Base-by-base conservation (phyloP, 2,113 vertebrate genomes). In the Microcebus lehilahytsara region DNA sequence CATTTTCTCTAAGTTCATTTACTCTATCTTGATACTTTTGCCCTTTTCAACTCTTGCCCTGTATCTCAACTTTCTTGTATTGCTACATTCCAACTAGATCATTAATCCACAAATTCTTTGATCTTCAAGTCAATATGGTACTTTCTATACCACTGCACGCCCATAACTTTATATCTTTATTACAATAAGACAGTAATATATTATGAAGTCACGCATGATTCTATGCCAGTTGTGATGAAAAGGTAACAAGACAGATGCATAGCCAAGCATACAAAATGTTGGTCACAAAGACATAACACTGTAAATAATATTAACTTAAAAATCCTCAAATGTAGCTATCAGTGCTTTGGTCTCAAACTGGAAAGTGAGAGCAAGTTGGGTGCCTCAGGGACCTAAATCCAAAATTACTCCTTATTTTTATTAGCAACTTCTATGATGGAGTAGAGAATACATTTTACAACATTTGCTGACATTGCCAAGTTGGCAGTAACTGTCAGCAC, bases 361-460 rank as follows among this genome's bases (percentile, higher is more conserved):
- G 22, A 85, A 74, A 95, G 30, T 89, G 16, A 91, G 20, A 83
- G 19, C 6, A 96, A 81, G 53, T 49, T 89, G n/a, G n/a, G 37
- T 53, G 9, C 16, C 25, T 64, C 53, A 86, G 53, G 12, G 37
- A 27, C 9, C 20, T 62, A 75, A 71, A 91, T 84, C 49, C 23
- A 71, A 93, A 94, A 75, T 71, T 78, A 77, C 8, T 89, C 34
- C 34, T 75, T 60, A 64, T 60, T 96, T 97, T 96, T 71, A 87
- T 96, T 95, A 95, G 91, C 96, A 74, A 86, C 7, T 78, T 51
- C 27, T 64, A 16, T 60, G 71, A 80, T 78, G 34, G n/a, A 56
- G n/a, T 89, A 80, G 49, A 79, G n/a, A 95, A 80, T 49, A 79
- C 9, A 74, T 72, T 93, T 95, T 95, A 89, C 3, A 88, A 40